A percentile compares a stretch with the other conserved stretches of the same genome.
Evolutionary conservation across 37 sponge, comb jelly and placozoan species (phyloP).

Genomic region (Hormiphora californensis): DNA sequence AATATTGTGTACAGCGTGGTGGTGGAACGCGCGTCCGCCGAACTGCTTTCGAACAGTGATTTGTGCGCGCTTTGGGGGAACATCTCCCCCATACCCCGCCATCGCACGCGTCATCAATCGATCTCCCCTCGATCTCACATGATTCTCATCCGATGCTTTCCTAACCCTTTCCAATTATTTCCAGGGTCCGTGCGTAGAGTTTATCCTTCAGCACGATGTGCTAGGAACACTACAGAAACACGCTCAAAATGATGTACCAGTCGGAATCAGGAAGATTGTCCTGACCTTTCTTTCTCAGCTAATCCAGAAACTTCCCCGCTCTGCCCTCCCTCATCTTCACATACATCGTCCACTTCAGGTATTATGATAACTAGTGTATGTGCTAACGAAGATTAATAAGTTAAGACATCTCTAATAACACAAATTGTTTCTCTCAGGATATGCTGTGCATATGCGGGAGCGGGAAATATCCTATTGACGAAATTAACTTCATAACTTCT

Average conservation of each 20-base stretch:
- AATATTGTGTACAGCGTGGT: background rate
- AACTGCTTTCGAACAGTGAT: background rate
- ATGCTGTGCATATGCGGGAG: conserved; percentile 37
- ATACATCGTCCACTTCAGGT: conserved; percentile 6
- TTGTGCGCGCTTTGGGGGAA: conserved; percentile 11
- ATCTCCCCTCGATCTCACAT: no score
- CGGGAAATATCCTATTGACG: conserved; percentile 46
- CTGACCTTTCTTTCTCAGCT: conserved; percentile 41
- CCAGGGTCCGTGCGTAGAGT: conserved; percentile 51
- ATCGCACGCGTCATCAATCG: no score
- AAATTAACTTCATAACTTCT: conserved; percentile 46
- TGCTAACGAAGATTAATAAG: no score
- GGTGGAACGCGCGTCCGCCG: conserved; percentile 12
- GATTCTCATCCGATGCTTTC: no score
- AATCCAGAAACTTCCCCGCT: background rate
- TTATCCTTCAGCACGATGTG: conserved; percentile 36
- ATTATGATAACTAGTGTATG: no score
- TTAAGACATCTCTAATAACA: background rate
- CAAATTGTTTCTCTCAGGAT: background rate
- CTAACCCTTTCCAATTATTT: background rate
- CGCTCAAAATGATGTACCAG: conserved; percentile 28
- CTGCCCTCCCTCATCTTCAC: background rate
- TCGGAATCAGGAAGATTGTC: conserved; percentile 12
- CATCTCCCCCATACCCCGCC: no score
- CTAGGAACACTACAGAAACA: conserved; percentile 11